Base-by-base conservation (phyloP, 2,113 vertebrate genomes). In the Zosterops lateralis region DNA sequence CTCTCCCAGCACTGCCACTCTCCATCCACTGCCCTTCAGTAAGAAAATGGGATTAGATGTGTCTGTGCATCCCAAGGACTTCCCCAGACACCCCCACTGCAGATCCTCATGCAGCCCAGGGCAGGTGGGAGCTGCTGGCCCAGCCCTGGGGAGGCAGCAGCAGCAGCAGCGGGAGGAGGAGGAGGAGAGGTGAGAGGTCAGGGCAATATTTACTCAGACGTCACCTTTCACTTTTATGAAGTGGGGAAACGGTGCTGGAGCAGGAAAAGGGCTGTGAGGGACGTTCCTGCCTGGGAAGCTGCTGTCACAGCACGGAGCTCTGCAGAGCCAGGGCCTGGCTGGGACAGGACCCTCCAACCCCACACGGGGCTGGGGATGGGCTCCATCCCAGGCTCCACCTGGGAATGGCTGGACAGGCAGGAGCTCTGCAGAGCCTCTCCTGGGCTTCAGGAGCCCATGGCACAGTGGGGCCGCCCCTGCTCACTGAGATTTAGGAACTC, bases 151-250 rank as follows among this genome's bases (percentile, higher is more conserved):
- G 72, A 82, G 44, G 66, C 67, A 10, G 84, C 14, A 1, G 82
- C 4, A 2, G 80, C 5, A 1, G 82, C 4, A 1, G 80, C 38
- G 2, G 80, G 5, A 1, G 50, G 6, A 31, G 73, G 89, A 90
- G 93, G 86, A 51, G 71, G 56, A 1, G 75, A 93, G 97, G 97
- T 96, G 97, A 97, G 92, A 97, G 97, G 97, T 95, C 97, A 97
- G 81, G 7, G 84, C 86, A 97, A 97, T 98, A 97, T 98, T 98
- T 97, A 98, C 93, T 91, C 95, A 93, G 96, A 87, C 25, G 6
- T 91, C 97, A 96, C 95, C 96, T 98, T 97, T 98, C 95, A 56
- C 97, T 98, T 97, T 98, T 72, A 90, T 50, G 29, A 83, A 95
- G 93, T 60, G 25, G 95, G 94, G 97, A 97, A 97, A 84, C 0